Evolutionary conservation across 1,140 invertebrate species (phyloP), one percentile per base, ranked within the genome.

Genomic region (Caerostris extrusa): DNA sequence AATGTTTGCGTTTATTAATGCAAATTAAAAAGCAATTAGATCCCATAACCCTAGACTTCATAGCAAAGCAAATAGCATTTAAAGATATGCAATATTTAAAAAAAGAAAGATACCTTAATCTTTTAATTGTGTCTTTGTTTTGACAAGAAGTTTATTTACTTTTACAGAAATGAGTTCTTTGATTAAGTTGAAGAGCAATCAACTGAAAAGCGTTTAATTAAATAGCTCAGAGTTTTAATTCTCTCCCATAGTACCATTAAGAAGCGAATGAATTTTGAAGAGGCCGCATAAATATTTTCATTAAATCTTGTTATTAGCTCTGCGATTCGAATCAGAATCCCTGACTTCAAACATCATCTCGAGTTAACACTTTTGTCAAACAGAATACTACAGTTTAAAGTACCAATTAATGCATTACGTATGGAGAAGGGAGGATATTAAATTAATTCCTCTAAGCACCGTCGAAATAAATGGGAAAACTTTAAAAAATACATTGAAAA

Each of bases 1-100:
- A 58, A 57, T 58, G 57, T 19, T 53, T 58, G 14, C 55, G 17
- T 57, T 85, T 85, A 85, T 85, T 56, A 85, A 85, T 85, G 17
- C 82, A 57, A 85, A 55, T 57, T 85, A 85, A 85, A 57, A 85
- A 85, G 82, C 82, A 85, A 85, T 85, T 85, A 85, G 82, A 57
- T 58, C 82, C 82, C 10, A 56, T 57, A 85, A 7, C 19, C 7
- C 55, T 7, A 85, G 57, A 85, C 17, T 85, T 85, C 14, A 57
- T 57, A 57, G 14, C 57, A 85, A 85, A 85, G 82, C 57, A 85
- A 85, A 85, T 58, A 85, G 57, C 14, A 85, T 77, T 77, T 77
- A 77, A 77, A 53, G 8, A 34, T 77, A 19, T n/a, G 82, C 55
- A 55, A n/a, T 83, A 57, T 83, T 57, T 83, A 57, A 57, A 83